Conservation (phyloP, 2,888 invertebrate species). For the Coremacera marginata region DNA sequence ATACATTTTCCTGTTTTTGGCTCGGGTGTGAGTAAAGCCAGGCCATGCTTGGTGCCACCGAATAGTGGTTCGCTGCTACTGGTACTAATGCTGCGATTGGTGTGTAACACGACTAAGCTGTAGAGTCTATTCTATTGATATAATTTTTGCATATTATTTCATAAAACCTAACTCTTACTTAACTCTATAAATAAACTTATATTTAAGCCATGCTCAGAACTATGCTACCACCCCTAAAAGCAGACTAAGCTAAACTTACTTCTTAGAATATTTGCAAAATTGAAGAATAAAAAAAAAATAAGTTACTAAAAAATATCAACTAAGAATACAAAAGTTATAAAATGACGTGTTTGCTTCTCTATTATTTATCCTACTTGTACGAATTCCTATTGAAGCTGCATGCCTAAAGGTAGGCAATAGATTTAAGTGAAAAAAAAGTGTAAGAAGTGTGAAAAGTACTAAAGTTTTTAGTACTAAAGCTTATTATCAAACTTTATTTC, state of each 20-base stretch:
- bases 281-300: slow-evolving; percentile 11
- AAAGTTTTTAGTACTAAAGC: background rate
- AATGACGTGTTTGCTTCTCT: background rate
- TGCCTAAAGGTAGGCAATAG: background rate
- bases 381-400: background rate
- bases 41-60: background rate
- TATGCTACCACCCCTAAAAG: slow-evolving; percentile 36
- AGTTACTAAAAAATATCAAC: background rate
- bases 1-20: slow-evolving; percentile 69
- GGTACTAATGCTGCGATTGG: slow-evolving; percentile 17
- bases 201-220: slow-evolving; percentile 50
- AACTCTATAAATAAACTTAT: slow-evolving; percentile 44
- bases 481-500: background rate
- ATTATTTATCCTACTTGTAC: background rate
- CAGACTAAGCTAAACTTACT: slow-evolving; percentile 36
- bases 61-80: slow-evolving; percentile 55
- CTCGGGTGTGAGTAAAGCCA: slow-evolving; percentile 24
- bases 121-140: slow-evolving; percentile 1
- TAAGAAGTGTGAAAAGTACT: background rate
- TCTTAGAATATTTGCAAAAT: slow-evolving; percentile 44
- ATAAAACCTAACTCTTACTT: slow-evolving; percentile 10
- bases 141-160: slow-evolving; percentile 3
- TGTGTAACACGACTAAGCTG: slow-evolving; percentile 1
- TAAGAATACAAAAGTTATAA: background rate
- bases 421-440: background rate